These are phyloP conservation scores for Argyrosomus regius DNA, from an alignment of 2,797 vertebrate genomes.

Conservation along the genomic window DNA sequence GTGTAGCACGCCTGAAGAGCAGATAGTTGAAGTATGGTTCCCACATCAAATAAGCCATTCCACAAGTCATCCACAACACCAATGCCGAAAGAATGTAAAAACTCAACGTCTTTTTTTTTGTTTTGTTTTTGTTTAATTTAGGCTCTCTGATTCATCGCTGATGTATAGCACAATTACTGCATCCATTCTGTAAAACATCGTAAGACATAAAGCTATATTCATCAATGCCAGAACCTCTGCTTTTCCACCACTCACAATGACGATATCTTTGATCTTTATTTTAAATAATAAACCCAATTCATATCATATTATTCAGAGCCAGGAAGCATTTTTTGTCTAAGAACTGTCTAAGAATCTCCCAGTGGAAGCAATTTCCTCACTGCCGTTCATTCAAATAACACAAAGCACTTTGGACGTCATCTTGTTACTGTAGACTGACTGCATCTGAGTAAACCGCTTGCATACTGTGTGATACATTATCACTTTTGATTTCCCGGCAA, in stretches of 20 bases:
- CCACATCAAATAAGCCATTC: constrained; percentile 45
- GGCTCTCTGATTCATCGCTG: constrained; percentile 73
- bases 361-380: constrained; percentile 71
- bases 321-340: constrained; percentile 66
- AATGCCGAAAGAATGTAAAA: constrained; percentile 61
- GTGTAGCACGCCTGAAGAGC: constrained; percentile 18
- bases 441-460: constrained; percentile 52
- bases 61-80: constrained; percentile 56
- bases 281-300: constrained; percentile 62
- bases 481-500: constrained; percentile 58
- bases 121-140: constrained; percentile 68
- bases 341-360: constrained; percentile 68
- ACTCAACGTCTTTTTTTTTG: constrained; percentile 63
- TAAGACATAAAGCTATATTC: constrained; percentile 78
- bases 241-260: constrained; percentile 53
- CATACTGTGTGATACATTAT: constrained; percentile 53
- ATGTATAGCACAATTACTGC: constrained; percentile 72
- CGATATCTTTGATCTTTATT: constrained; percentile 45
- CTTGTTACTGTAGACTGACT: constrained; percentile 53
- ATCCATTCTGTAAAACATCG: constrained; percentile 69
- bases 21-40: constrained; percentile 34
- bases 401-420: constrained; percentile 74
- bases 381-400: constrained; percentile 70
- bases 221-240: constrained; percentile 56
- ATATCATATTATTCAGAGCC: constrained; percentile 65